Percentiles rank a stretch among this genome's conserved stretches.
These are phyloP conservation scores for Cryptocheilus praepositus DNA, from an alignment of 2,888 invertebrate species.

Conservation along the genomic window DNA sequence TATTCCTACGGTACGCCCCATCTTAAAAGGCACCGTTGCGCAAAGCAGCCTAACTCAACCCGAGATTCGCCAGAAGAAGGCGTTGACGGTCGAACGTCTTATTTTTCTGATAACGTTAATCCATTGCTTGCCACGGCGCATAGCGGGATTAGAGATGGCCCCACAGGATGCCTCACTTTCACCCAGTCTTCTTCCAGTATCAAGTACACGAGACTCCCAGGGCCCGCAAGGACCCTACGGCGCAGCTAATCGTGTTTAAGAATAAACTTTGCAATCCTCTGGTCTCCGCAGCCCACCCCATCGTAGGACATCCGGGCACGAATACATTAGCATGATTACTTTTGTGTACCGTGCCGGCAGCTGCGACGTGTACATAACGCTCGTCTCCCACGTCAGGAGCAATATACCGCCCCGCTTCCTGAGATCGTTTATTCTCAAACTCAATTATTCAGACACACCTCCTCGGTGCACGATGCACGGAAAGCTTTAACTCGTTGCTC, in stretches of 20 bases:
- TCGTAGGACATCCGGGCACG: constrained; percentile 44
- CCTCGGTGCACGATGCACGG: not conserved
- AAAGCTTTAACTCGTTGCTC: no score
- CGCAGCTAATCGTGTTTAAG: constrained; percentile 59
- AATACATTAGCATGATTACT: constrained; percentile 60
- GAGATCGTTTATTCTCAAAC: constrained; percentile 52
- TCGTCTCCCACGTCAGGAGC: constrained; percentile 41
- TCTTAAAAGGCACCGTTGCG: no score
- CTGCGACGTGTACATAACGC: constrained; percentile 53
- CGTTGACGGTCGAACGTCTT: constrained; percentile 6
- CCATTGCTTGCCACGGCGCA: constrained; percentile 39
- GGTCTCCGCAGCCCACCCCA: constrained; percentile 14
- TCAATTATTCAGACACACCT: constrained; percentile 48
- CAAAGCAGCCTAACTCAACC: not conserved
- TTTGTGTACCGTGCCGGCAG: constrained; percentile 53
- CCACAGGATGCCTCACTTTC: constrained; percentile 32
- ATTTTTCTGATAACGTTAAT: constrained; percentile 42
- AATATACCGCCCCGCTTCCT: constrained; percentile 47
- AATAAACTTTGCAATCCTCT: constrained; percentile 51
- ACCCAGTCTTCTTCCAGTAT: constrained; percentile 3
- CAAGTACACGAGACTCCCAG: not conserved
- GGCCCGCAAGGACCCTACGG: constrained; percentile 26
- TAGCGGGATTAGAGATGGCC: constrained; percentile 45
- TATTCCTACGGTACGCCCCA: no score
- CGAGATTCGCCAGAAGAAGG: constrained; percentile 7